These are phyloP conservation scores for Carposina sasakii DNA, from an alignment of 1,140 invertebrate genomes.

Conservation along the genomic window DNA sequence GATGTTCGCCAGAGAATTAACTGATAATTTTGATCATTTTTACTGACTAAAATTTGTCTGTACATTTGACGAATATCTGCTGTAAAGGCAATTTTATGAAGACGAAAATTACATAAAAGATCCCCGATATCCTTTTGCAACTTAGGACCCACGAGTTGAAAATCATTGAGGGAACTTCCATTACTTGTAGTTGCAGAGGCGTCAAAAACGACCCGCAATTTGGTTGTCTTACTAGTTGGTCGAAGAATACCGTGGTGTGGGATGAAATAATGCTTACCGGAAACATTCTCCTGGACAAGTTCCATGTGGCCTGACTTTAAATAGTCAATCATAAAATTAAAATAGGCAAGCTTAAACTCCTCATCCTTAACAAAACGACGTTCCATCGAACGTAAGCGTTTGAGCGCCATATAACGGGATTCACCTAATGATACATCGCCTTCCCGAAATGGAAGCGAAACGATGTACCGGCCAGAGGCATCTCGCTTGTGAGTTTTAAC, in stretches of 20 bases:
- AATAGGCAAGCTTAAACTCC: not conserved
- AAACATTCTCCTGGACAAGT: too few species aligned
- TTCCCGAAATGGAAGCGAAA: not conserved
- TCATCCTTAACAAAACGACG: not conserved
- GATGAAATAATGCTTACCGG: not conserved
- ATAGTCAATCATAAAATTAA: not conserved
- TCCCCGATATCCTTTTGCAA: too few species aligned
- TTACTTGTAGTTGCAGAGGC: not conserved
- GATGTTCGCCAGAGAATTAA: not conserved
- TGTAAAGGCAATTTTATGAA: not conserved
- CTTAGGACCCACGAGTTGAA: not conserved
- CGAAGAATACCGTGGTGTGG: not conserved
- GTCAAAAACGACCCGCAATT: not conserved
- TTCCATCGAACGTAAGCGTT: not conserved
- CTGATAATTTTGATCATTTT: too few species aligned
- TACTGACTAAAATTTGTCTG: not conserved
- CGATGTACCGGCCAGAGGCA: not conserved
- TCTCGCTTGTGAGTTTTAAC: not conserved
- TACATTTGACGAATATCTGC: not conserved
- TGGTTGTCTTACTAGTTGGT: not conserved
- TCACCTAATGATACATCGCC: not conserved
- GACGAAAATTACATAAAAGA: not conserved
- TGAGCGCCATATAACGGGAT: not conserved
- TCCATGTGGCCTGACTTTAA: not conserved
- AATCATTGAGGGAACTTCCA: not conserved